Conservation (phyloP, 2,113 vertebrate genomes). For the Platysteira castanea region DNA sequence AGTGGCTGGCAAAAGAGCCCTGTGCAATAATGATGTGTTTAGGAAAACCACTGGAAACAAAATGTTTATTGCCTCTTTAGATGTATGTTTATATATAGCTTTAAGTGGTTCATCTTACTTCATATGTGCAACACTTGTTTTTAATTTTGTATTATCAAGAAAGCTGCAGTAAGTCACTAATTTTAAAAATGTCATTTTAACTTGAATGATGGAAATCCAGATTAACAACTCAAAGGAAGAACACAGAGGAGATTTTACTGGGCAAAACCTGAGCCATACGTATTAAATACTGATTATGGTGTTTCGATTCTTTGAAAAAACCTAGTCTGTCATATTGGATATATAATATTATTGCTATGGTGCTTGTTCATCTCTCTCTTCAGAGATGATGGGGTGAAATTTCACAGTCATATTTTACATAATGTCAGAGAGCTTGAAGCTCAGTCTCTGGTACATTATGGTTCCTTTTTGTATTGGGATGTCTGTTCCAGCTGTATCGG, state of each 20-base stretch:
- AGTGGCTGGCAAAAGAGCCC: background rate
- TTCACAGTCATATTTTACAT: background rate
- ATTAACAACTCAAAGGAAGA: background rate
- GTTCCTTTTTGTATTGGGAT: background rate
- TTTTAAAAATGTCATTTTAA: constrained; percentile 10
- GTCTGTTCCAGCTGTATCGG: background rate
- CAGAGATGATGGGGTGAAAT: background rate
- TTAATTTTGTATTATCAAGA: constrained; percentile 35
- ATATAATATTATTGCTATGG: background rate
- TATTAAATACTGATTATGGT: background rate
- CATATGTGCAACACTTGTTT: background rate
- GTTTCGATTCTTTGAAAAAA: background rate
- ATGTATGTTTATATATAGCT: constrained; percentile 16
- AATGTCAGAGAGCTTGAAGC: background rate
- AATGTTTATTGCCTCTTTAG: constrained; percentile 31
- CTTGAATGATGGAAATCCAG: constrained; percentile 23
- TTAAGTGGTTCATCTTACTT: constrained; percentile 3
- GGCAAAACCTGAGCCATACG: background rate
- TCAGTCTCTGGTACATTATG: background rate
- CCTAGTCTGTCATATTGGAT: background rate
- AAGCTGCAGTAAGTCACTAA: background rate
- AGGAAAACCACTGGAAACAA: constrained; percentile 45
- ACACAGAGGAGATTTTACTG: background rate
- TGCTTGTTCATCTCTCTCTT: background rate
- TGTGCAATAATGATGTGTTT: constrained; percentile 44